Percentiles rank a stretch among this genome's conserved stretches.
Conservation (phyloP, 2,113 vertebrate species). For the Thunnus thynnus region DNA sequence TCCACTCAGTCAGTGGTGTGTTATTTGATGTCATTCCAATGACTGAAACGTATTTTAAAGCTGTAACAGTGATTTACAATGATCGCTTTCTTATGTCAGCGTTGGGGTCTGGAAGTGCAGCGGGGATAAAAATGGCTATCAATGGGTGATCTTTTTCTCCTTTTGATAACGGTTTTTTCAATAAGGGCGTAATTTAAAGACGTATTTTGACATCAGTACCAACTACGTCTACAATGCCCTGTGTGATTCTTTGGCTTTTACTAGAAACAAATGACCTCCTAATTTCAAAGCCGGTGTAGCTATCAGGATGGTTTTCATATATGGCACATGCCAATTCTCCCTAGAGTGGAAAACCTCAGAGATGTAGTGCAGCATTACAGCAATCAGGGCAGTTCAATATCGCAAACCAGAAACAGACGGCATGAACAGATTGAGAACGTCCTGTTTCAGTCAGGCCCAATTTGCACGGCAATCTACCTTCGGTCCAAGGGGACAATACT, state of each 20-base stretch:
- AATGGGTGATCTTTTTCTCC: slow-evolving; percentile 41
- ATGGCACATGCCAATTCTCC: slow-evolving; percentile 76
- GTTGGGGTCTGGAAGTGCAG: slow-evolving; percentile 33
- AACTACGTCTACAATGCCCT: slow-evolving; percentile 42
- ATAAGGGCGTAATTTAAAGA: slow-evolving; percentile 57
- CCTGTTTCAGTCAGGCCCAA: slow-evolving; percentile 83
- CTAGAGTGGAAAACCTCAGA: slow-evolving; percentile 69
- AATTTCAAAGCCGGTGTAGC: slow-evolving; percentile 70
- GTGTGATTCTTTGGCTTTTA: slow-evolving; percentile 60
- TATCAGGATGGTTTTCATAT: slow-evolving; percentile 70
- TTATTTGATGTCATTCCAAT: slow-evolving; percentile 79
- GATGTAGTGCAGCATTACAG: slow-evolving; percentile 73
- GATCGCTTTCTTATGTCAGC: slow-evolving; percentile 76
- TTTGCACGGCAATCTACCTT: slow-evolving; percentile 75
- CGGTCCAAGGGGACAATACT: slow-evolving; percentile 71
- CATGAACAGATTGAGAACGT: slow-evolving; percentile 83
- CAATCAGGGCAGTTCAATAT: slow-evolving; percentile 80
- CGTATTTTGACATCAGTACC: slow-evolving; percentile 58
- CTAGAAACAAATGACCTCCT: slow-evolving; percentile 69
- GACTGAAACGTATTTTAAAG: slow-evolving; percentile 71
- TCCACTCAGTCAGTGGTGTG: slow-evolving; percentile 45
- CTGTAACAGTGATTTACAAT: slow-evolving; percentile 75
- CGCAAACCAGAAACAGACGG: slow-evolving; percentile 83
- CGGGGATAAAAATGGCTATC: slow-evolving; percentile 44
- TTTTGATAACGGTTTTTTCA: slow-evolving; percentile 40